Evolutionary conservation across 92 coral and sea anemone species (phyloP), one percentile per base, ranked within the genome.

Genomic region (Heliopora coerulea): DNA sequence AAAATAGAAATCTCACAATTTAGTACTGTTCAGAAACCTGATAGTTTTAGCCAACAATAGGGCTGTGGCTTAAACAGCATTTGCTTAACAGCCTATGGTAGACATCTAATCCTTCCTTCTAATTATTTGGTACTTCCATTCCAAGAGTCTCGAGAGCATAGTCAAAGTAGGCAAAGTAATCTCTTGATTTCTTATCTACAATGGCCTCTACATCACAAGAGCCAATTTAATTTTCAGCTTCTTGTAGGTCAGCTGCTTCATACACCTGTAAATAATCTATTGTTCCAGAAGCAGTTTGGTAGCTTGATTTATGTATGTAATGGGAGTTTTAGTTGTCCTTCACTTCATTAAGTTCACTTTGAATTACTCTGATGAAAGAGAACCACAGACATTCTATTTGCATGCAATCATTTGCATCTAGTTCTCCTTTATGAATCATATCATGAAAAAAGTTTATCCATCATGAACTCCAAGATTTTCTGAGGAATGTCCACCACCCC

Each of bases 291-390:
- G 58, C 62, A 19, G 86, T 75, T 63, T 66, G 86, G 56, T 34
- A 67, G 65, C 80, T 69, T 15, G 86, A 82, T 23, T 75, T 33
- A 41, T 74, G 74, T 26, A 78, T 28, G 74, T 65, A 75, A 61
- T 82, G 86, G 74, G 46, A 74, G 40, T 82, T 82, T 81, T 78
- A 82, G 52, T 75, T 61, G 32, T 82, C 82, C 66, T 62, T 82
- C 56, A 82, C 75, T 52, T 60, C 61, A 65, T 81, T 67, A 29
- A 82, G 32, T 65, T 75, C 86, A 49, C 42, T 82, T 37, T 82
- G 76, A 54, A 82, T 76, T 29, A 82, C 56, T 37, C 65, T 48
- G 42, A 46, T 66, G 56, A 82, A 82, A 60, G 81, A 82, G 60
- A 74, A 82, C 85, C 81, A 77, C 35, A 77, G 39, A 32, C 73